A percentile compares a stretch with the other conserved stretches of the same genome.
These are phyloP conservation scores for Chaenodraco wilsoni DNA, from an alignment of 2,797 vertebrate species.

Conservation along the genomic window DNA sequence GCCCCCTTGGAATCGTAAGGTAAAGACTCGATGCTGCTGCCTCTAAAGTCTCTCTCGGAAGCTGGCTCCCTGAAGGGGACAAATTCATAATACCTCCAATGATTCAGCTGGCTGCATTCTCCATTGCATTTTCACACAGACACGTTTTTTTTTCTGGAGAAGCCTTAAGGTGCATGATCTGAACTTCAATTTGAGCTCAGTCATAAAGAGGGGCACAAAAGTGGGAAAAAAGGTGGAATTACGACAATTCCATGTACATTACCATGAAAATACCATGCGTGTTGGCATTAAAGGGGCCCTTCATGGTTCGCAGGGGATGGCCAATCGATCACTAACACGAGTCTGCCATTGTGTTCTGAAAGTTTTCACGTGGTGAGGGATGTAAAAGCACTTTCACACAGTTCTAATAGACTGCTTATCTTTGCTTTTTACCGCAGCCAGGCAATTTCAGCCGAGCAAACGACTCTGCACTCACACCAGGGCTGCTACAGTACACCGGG, in stretches of 20 bases:
- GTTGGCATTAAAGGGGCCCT: slow-evolving; percentile 39
- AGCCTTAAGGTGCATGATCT: slow-evolving; percentile 56
- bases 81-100: slow-evolving; percentile 64
- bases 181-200: slow-evolving; percentile 66
- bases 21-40: slow-evolving; percentile 56
- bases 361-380: slow-evolving; percentile 39
- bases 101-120: slow-evolving; percentile 70
- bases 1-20: slow-evolving; percentile 73
- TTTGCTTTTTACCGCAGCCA: slow-evolving; percentile 38
- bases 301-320: slow-evolving; percentile 30
- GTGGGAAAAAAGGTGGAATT: slow-evolving; percentile 47
- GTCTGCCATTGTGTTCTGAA: slow-evolving; percentile 40
- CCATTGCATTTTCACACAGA: slow-evolving; percentile 64
- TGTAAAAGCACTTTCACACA: slow-evolving; percentile 60
- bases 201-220: slow-evolving; percentile 50
- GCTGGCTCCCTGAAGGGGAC: slow-evolving; percentile 51
- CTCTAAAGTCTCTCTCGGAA: slow-evolving; percentile 57
- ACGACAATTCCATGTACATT: slow-evolving; percentile 33
- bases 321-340: slow-evolving; percentile 59
- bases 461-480: slow-evolving; percentile 6
- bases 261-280: slow-evolving; percentile 51
- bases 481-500: slow-evolving; percentile 10
- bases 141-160: slow-evolving; percentile 53
- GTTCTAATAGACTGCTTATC: slow-evolving; percentile 47
- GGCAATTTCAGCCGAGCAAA: slow-evolving; percentile 40